phyloP scores from a whole-genome alignment of 1,140 invertebrate genomes.

The Calephelis virginiensis region DNA sequence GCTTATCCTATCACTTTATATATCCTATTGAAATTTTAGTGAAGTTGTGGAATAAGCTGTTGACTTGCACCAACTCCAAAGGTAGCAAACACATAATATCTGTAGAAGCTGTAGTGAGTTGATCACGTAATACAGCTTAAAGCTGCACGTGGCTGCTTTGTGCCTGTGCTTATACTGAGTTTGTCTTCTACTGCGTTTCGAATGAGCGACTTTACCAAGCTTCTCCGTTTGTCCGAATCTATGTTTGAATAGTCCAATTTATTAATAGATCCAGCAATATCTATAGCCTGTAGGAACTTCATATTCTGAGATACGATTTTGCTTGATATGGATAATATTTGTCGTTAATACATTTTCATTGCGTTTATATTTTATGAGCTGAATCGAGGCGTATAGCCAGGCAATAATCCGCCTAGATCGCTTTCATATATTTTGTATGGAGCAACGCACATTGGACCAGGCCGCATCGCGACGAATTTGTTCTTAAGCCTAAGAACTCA shows the following conservation, averaged over 20 bases:
- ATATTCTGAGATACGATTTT: too few species aligned
- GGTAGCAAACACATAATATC: slow-evolving; percentile 39
- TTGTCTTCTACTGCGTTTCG: slow-evolving; percentile 2
- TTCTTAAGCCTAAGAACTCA: too few species aligned
- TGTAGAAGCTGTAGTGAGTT: slow-evolving; percentile 28
- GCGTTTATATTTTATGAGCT: too few species aligned
- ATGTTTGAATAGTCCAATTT: background rate
- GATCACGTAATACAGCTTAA: slow-evolving; percentile 42
- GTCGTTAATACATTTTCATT: too few species aligned
- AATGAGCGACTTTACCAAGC: slow-evolving; percentile 12
- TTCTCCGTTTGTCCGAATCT: background rate
- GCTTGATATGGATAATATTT: too few species aligned
- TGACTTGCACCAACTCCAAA: background rate
- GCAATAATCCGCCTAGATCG: too few species aligned
- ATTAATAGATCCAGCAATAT: background rate
- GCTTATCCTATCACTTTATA: too few species aligned
- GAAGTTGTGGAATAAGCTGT: background rate
- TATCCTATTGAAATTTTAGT: background rate
- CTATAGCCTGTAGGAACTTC: background rate
- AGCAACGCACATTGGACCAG: too few species aligned
- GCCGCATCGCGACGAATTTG: too few species aligned
- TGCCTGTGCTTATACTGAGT: slow-evolving; percentile 18
- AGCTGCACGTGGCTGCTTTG: slow-evolving; percentile 33
- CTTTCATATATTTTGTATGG: too few species aligned
- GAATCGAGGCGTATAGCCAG: too few species aligned